Evolutionary conservation across 2,888 invertebrate species (phyloP), one percentile per base, ranked within the genome.

Genomic region (Cerastis rubricosa): DNA sequence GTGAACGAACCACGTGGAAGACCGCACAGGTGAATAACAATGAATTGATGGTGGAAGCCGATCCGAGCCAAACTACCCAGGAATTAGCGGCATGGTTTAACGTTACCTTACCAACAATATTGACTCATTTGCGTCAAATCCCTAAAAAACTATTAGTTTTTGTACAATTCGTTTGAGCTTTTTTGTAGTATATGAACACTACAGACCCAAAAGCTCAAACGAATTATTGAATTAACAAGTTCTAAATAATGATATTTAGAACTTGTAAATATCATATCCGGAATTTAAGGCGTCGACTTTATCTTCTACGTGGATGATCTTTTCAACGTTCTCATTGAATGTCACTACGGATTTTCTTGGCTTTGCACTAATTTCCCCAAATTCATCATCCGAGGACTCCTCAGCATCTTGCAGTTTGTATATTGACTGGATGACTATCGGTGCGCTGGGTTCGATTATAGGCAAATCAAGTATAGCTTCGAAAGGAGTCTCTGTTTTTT

Each of bases 291-390:
- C 75, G 12, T 68, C 81, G 5, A 74, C 77, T 45, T 73, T 92
- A 78, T 97, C 96, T 88, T 97, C 96, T 19, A 97, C 94, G 81
- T 97, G 95, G 74, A 96, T 95, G 63, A 96, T 96, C 83, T 95
- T 96, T 89, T 97, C 97, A 49, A 97, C 97, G 54, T 97, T 96
- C 89, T 97, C 97, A 89, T 97, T 97, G 85, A 97, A 97, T 1
- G 96, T 97, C 12, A 97, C 97, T 1, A 96, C 95, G 6, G 97
- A 96, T 90, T 97, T 97, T 85, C 94, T 93, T 85, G 92, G 92
- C 3, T 90, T 78, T 80, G 78, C 90, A 71, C 85, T 90, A 17
- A 74, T 84, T 91, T 96, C 96, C 2, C 96, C 97, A 78, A 93
- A 96, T 87, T 96, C 97, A 83, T 97, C 95, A 35, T 95, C 95